These are phyloP conservation scores for Diarsia mendica DNA, from an alignment of 2,888 invertebrate species.

Conservation along the genomic window DNA sequence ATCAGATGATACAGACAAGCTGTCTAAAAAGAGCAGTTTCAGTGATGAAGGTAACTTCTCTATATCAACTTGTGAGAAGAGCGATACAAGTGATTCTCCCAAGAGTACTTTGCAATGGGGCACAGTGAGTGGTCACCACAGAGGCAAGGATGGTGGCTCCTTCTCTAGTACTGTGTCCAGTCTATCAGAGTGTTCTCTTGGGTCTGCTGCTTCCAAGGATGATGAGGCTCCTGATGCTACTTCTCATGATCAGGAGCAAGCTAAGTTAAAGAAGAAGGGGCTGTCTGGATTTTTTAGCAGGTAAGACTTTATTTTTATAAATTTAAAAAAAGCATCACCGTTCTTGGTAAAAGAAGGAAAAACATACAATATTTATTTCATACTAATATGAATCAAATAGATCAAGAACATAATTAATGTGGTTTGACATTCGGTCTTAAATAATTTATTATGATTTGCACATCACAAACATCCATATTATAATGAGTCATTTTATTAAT, in stretches of 20 bases:
- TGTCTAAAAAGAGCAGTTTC: slow-evolving; percentile 88
- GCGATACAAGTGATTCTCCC: slow-evolving; percentile 89
- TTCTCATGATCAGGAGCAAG: slow-evolving; percentile 77
- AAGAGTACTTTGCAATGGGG: slow-evolving; percentile 89
- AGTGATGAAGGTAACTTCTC: slow-evolving; percentile 89
- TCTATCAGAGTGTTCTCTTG: slow-evolving; percentile 93
- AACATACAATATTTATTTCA: neutral
- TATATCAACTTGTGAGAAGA: slow-evolving; percentile 88
- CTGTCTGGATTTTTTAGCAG: slow-evolving; percentile 91
- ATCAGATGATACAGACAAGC: slow-evolving; percentile 83
- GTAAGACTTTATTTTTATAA: slow-evolving; percentile 76
- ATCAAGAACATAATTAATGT: neutral
- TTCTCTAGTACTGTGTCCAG: slow-evolving; percentile 93
- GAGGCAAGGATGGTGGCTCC: slow-evolving; percentile 91
- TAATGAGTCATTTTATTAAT: slow-evolving; percentile 27
- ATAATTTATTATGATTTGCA: slow-evolving; percentile 16
- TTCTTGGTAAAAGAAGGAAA: neutral
- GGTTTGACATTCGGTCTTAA: neutral
- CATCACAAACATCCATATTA: slow-evolving; percentile 16
- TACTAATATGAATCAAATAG: slow-evolving; percentile 10
- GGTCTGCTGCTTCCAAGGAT: slow-evolving; percentile 90
- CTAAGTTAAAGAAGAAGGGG: slow-evolving; percentile 91
- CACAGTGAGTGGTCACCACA: slow-evolving; percentile 86
- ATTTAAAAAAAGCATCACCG: neutral
- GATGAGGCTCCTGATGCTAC: slow-evolving; percentile 81